A percentile compares a stretch with the other conserved stretches of the same genome.
Evolutionary conservation across 2,888 invertebrate genomes (phyloP).

Genomic region (Cheilosia vulpina): DNA sequence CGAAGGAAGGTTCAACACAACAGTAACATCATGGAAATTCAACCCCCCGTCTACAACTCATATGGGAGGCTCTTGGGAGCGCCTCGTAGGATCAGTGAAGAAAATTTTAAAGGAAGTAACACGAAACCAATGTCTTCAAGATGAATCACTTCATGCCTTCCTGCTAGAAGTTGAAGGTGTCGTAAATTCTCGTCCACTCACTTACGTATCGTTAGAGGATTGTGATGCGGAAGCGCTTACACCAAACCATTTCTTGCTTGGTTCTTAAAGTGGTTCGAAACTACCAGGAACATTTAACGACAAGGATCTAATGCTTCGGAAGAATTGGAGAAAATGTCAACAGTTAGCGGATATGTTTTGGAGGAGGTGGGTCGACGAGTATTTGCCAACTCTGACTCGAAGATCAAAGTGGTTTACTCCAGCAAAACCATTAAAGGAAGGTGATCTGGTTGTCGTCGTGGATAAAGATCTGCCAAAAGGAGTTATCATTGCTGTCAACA

Average conservation of each 20-base stretch:
- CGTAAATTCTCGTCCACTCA: constrained; percentile 73
- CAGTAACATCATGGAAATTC: constrained; percentile 5
- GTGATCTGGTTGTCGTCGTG: constrained; percentile 68
- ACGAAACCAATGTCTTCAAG: constrained; percentile 63
- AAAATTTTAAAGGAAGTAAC: constrained; percentile 60
- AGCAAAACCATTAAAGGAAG: constrained; percentile 47
- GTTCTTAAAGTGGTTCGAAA: constrained; percentile 54
- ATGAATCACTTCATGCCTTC: constrained; percentile 64
- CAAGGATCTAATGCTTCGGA: constrained; percentile 35
- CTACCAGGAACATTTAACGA: constrained; percentile 46
- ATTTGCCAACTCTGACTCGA: constrained; percentile 71
- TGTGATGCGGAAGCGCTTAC: constrained; percentile 15
- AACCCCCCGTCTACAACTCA: neutral
- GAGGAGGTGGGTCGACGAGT: constrained; percentile 68
- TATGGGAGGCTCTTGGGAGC: constrained; percentile 64
- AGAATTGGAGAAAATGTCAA: constrained; percentile 58
- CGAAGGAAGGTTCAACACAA: neutral
- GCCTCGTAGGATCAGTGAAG: constrained; percentile 51
- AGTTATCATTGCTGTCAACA: neutral
- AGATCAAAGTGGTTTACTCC: constrained; percentile 66
- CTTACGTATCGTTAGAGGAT: neutral
- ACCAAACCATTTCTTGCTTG: constrained; percentile 75
- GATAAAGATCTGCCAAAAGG: neutral
- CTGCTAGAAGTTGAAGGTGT: constrained; percentile 66
- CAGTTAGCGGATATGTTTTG: constrained; percentile 67